Base-by-base conservation (phyloP, 2,888 invertebrate genomes). In the Drosophila rellima region DNA sequence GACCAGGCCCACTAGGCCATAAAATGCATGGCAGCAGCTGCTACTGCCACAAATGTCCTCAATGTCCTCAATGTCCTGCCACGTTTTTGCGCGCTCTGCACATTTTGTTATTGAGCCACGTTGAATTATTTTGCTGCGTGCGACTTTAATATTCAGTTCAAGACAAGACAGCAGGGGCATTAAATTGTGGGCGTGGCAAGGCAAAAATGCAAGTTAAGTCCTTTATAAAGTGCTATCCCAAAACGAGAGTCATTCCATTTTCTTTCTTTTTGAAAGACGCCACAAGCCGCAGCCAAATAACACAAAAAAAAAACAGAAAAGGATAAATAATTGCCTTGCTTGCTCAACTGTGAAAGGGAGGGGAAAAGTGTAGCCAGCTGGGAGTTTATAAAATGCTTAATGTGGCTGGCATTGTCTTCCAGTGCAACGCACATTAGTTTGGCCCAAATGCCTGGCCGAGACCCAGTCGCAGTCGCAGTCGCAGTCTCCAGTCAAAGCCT, bases 321-420 rank as follows among this genome's bases (percentile, higher is more conserved):
- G 79, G 70, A 90, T 91, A 91, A 90, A 89, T 90, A 91, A 90
- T 91, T 90, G 89, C 86, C 74, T 82, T 90, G 89, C 82, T 85
- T 81, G 86, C 86, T 89, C 82, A 83, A 76, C 82, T 81, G 88
- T 77, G 78, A 90, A 84, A 60, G 59, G 63, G 74, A 70, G 70
- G 13, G 3, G 2, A 7, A 15, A 11, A 29, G 40, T 13, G 40
- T 20, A 7, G 42, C n/a, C n/a, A 20, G 11, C 7, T 20, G 26
- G 33, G 57, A 39, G 60, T 55, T 48, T 64, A 75, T 74, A 69
- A 64, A 70, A 64, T 74, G 72, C 76, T 80, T 70, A 67, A 76
- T 81, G 68, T 71, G 71, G 74, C 66, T 65, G 61, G 56, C 78
- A 74, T 86, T 80, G 87, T 84, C 84, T 80, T 83, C 75, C 84